Evolutionary conservation across 2,888 invertebrate genomes (phyloP), one percentile per base, ranked within the genome.

Genomic region (Cheilosia vernalis): DNA sequence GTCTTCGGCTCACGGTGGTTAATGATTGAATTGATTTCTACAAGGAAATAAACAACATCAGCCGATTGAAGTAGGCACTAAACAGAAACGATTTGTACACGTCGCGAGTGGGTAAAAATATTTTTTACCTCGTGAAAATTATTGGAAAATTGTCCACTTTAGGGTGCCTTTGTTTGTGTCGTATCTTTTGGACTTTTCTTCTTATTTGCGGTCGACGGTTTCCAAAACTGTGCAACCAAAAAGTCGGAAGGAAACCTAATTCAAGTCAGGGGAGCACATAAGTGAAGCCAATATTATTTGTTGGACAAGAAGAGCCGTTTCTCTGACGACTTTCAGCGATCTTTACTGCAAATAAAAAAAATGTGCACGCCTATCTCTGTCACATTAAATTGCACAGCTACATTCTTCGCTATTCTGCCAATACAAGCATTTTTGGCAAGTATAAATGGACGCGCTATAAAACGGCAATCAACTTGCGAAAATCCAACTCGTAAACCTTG

Each of bases 401-500:
- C 9, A 47, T 47, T 47, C 44, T 13, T 37, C 13, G 37, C 13
- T 4, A 13, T 37, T 37, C 13, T 37, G 5, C 17, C n/a, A 47
- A 17, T 17, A 2, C n/a, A 47, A 9, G 17, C 7, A 47, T 6
- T 47, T 17, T 47, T 49, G 19, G 17, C 49, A 49, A 24, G 7
- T 24, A n/a, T 24, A n/a, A 60, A 24, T 40, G 9, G 17, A 49
- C 17, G 42, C 13, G 13, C 44, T 17, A 17, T 61, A 27, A 61
- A 61, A 44, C 27, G 42, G 42, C 24, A 24, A 17, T 60, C 42
- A 66, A 69, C 60, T 60, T 67, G 69, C 55, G 69, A 63, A 70
- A 60, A 44, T 77, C 70, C 63, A 79, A 58, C 69, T 79, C 47
- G 79, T 74, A 79, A 64, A 79, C 74, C 79, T 84, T 80, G 74